These are phyloP conservation scores for Turritopsis rubra DNA, from an alignment of 30 jellyfish, hydroid and myxozoan species.

Conservation along the genomic window DNA sequence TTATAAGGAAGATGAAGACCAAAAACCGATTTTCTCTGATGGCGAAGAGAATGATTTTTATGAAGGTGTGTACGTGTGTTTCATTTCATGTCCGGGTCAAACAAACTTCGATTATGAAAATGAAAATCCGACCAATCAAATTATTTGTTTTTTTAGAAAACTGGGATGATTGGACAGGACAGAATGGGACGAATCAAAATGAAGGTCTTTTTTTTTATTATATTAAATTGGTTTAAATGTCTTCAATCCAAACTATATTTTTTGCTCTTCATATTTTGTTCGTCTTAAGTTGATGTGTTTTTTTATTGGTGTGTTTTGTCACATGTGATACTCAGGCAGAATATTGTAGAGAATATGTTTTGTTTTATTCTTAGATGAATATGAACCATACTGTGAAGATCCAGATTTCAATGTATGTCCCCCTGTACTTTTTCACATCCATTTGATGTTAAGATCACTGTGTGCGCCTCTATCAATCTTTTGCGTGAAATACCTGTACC, in stretches of 20 bases:
- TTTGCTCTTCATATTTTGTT: not conserved
- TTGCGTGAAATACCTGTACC: no score
- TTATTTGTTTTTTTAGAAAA: constrained; percentile 52
- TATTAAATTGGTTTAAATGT: no score
- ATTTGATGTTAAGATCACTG: no score
- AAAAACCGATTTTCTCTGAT: constrained; percentile 67
- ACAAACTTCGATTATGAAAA: no score
- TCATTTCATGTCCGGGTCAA: no score
- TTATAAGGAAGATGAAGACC: constrained; percentile 53
- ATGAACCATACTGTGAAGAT: constrained; percentile 71
- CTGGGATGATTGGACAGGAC: constrained; percentile 88
- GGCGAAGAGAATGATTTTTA: constrained; percentile 31
- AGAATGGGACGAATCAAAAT: not conserved
- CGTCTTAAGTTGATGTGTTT: not conserved
- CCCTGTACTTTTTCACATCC: no score
- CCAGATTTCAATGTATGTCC: constrained; percentile 69
- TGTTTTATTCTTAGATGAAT: not conserved
- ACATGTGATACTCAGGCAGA: no score
- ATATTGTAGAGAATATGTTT: no score
- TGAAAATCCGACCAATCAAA: no score
- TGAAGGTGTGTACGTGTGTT: not conserved
- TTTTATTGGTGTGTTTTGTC: not conserved
- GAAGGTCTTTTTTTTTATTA: not conserved
- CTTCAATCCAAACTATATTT: no score
- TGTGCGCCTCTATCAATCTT: no score